Conservation (phyloP, 2,113 vertebrate genomes). For the Gnathonemus echidnorhynchus region DNA sequence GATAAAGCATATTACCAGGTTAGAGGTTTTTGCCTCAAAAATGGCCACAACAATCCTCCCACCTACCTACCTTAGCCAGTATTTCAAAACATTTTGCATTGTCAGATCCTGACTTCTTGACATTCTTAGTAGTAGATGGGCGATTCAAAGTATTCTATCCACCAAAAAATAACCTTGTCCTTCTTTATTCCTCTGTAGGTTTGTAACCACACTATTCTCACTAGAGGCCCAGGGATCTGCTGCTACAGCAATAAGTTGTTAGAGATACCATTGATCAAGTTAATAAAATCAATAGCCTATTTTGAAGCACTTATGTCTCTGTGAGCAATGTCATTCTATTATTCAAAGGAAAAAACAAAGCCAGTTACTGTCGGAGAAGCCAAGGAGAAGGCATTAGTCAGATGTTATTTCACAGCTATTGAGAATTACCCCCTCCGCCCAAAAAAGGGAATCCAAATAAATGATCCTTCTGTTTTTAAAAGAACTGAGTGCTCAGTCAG, state of each 20-base stretch:
- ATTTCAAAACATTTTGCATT: neutral
- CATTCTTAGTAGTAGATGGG: neutral
- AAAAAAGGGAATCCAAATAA: slow-evolving; percentile 29
- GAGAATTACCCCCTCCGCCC: slow-evolving; percentile 3
- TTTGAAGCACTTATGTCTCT: slow-evolving; percentile 2
- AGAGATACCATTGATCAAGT: slow-evolving; percentile 30
- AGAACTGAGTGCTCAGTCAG: neutral
- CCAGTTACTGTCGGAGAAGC: slow-evolving; percentile 38
- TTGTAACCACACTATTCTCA: neutral
- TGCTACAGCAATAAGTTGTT: slow-evolving; percentile 19
- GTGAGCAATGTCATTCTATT: slow-evolving; percentile 45
- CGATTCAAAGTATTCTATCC: neutral
- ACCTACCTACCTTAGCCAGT: neutral
- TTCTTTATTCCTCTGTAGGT: neutral
- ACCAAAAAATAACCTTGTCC: neutral
- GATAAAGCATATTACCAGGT: neutral
- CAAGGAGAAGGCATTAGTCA: slow-evolving; percentile 42
- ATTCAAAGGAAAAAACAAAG: slow-evolving; percentile 36
- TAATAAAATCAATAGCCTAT: slow-evolving; percentile 26
- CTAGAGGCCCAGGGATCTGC: neutral
- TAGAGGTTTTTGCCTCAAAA: neutral
- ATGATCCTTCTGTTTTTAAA: slow-evolving; percentile 39
- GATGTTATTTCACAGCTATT: slow-evolving; percentile 43
- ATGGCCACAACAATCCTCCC: neutral
- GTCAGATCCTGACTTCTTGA: neutral